Base-by-base conservation (phyloP, 2,888 invertebrate species). In the Venustoraphidia nigricollis region DNA sequence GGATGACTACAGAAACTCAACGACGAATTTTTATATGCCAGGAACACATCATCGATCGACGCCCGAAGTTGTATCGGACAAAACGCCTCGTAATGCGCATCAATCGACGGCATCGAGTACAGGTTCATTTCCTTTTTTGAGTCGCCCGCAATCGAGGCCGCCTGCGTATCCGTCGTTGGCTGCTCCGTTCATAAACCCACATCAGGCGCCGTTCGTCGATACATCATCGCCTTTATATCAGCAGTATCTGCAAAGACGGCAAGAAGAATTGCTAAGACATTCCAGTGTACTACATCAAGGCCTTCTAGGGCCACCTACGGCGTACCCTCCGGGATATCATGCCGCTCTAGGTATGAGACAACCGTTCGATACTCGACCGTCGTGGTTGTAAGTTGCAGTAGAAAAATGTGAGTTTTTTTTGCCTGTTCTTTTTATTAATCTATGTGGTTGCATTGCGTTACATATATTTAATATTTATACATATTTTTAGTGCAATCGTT, bases 181-280 rank as follows among this genome's bases (percentile, higher is more conserved):
- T 1, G 77, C 79, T 53, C 76, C 78, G 11, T 80, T 79, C 53
- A 78, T 81, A 51, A 68, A 63, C 11, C 59, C 62, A 11, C 62
- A 64, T 44, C 61, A 59, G 65, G 72, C 72, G 55, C 66, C 67
- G 34, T 62, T 73, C 41, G 69, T 78, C 54, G 78, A 81, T 56
- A 67, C 79, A 8, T 72, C 76, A 46, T 76, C 79, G 47, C 80
- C 81, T 27, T 63, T 83, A 27, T 85, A 85, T 61, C 83, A 83
- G 59, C 83, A 83, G 61, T 83, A 83, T 64, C 62, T 84, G 53
- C 77, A 79, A 47, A 66, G 74, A 10, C 74, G 72, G 49, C 78
- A 78, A 53, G 77, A 79, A 53, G 76, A 77, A 55, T 63, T 79
- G 41, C 60, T 74, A 51, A 64, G 74, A 13, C 77, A 77, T 56